Percentiles rank a stretch among this genome's conserved stretches.
These are phyloP conservation scores for Dynastes tityus DNA, from an alignment of 2,888 invertebrate species.

Conservation along the genomic window DNA sequence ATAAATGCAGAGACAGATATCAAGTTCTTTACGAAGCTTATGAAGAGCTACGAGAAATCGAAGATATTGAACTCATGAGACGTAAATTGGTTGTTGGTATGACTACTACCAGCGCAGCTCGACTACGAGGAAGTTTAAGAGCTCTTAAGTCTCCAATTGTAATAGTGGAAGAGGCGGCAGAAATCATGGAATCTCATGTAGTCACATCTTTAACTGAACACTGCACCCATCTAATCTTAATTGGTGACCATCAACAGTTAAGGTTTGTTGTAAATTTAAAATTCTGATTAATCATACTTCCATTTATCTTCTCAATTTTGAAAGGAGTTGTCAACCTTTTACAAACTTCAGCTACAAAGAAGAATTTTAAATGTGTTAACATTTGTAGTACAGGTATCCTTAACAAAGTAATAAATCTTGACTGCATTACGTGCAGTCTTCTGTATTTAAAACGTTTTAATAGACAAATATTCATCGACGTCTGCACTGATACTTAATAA, in stretches of 20 bases:
- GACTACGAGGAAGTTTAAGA: slow-evolving; percentile 76
- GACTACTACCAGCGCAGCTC: slow-evolving; percentile 85
- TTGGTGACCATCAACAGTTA: slow-evolving; percentile 90
- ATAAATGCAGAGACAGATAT: slow-evolving; percentile 57
- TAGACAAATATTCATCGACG: too few relatives aligned
- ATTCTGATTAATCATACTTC: too few relatives aligned
- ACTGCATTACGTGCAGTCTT: too few relatives aligned
- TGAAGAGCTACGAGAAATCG: slow-evolving; percentile 68
- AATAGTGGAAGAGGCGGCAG: slow-evolving; percentile 91
- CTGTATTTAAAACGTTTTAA: too few relatives aligned
- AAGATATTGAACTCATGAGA: slow-evolving; percentile 74
- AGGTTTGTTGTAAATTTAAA: slow-evolving; percentile 51
- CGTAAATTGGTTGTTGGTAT: slow-evolving; percentile 78
- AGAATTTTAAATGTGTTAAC: too few relatives aligned
- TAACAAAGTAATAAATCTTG: too few relatives aligned
- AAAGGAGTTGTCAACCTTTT: too few relatives aligned
- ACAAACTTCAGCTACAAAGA: too few relatives aligned
- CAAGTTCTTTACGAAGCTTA: slow-evolving; percentile 55
- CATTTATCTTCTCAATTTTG: too few relatives aligned
- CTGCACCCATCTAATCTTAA: slow-evolving; percentile 87
- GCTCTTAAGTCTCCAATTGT: slow-evolving; percentile 79
- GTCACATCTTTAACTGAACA: slow-evolving; percentile 81
- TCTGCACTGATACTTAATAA: too few relatives aligned
- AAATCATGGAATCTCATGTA: slow-evolving; percentile 90
- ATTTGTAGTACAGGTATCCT: too few relatives aligned